Evolutionary conservation across 2,888 invertebrate species (phyloP), one percentile per base, ranked within the genome.

Genomic region (Caenorhabditis angaria): DNA sequence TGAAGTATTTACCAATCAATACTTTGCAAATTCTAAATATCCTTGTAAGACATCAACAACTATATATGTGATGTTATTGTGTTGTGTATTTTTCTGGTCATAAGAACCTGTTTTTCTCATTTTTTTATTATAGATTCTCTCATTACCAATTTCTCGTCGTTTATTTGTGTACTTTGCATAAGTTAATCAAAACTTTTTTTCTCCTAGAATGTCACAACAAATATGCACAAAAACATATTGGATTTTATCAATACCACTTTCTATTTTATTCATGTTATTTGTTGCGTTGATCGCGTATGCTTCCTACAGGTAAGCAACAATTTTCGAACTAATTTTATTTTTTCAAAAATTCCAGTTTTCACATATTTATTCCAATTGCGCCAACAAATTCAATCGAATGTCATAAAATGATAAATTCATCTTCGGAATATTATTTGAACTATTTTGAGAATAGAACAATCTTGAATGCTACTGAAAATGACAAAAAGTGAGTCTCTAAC

Each of bases 401-500:
- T 47, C 62, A 57, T 22, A 14, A 28, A 24, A 65, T 76, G 67
- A 58, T 67, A 50, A 63, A 75, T n/a, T 55, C 58, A 6, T 28
- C 61, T 24, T 59, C 61, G 0, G 68, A 70, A 10, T 53, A 58
- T 1, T 70, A 60, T 59, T 29, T 60, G 41, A 48, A n/a, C 0
- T 78, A 78, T 51, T 50, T 78, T 5, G 53, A 63, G 35, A 78
- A 78, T 67, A 58, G 78, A 18, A 78, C 75, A 18, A 27, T 78
- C 2, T 10, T 76, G 12, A 51, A 54, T n/a, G 41, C 74, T 14
- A 64, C 61, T 10, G 10, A 6, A n/a, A 60, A 59, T 35, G 71
- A 70, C 56, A 55, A 41, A 32, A 64, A 29, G 76, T 73, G 20
- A 60, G 56, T 20, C n/a, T n/a, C n/a, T n/a, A n/a, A n/a, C 22